phyloP scores from a whole-genome alignment of 2,797 vertebrate species.

The Parauchenoglanis ngamensis region DNA sequence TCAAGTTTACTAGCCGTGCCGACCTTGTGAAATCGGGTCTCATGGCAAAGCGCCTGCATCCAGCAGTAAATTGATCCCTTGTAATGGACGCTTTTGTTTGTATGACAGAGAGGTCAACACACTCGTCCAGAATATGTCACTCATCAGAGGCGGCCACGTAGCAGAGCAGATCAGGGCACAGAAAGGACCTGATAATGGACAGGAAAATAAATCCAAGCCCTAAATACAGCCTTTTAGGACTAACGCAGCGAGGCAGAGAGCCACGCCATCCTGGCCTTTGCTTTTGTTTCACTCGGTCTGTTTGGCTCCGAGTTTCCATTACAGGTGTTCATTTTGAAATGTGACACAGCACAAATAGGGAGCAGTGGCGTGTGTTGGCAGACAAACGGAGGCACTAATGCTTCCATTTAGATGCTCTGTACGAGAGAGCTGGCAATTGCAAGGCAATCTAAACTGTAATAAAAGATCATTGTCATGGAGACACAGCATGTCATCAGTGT shows the following conservation, averaged over 20 bases:
- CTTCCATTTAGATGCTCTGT: slow-evolving; percentile 29
- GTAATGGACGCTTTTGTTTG: slow-evolving; percentile 48
- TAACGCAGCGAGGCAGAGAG: slow-evolving; percentile 7
- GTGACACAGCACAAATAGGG: slow-evolving; percentile 42
- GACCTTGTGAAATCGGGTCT: slow-evolving; percentile 38
- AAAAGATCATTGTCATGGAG: slow-evolving; percentile 31
- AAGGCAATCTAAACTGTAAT: slow-evolving; percentile 45
- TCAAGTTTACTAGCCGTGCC: slow-evolving; percentile 25
- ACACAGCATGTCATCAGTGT: slow-evolving; percentile 1
- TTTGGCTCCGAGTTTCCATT: slow-evolving; percentile 43
- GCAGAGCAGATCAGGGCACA: slow-evolving; percentile 20
- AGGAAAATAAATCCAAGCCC: slow-evolving; percentile 46
- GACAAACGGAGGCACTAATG: slow-evolving; percentile 40
- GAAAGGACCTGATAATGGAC: slow-evolving; percentile 40
- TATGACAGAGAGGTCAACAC: slow-evolving; percentile 47
- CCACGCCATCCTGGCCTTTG: slow-evolving; percentile 31
- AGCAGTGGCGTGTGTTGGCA: slow-evolving; percentile 24
- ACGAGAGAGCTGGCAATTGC: slow-evolving; percentile 27
- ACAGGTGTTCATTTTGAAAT: slow-evolving; percentile 47
- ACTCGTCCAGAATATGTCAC: slow-evolving; percentile 50
- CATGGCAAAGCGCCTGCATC: slow-evolving; percentile 37
- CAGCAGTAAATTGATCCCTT: slow-evolving; percentile 38
- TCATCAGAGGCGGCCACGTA: slow-evolving; percentile 8
- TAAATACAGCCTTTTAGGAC: slow-evolving; percentile 45
- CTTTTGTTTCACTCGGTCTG: slow-evolving; percentile 53